Conservation (phyloP, 1,140 invertebrate genomes). For the Diuraphis noxia region DNA sequence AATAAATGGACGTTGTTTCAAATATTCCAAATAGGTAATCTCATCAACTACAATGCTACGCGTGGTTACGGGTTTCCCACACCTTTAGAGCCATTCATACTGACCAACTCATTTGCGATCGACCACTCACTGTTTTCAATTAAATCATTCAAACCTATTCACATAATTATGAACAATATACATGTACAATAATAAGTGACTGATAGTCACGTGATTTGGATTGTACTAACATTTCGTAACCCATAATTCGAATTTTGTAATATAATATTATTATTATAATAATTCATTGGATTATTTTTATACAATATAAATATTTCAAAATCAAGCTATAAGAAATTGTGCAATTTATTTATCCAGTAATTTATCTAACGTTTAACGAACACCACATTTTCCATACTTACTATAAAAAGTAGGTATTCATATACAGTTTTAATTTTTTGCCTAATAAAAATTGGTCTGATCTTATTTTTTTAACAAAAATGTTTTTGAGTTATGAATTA, state of each 20-base stretch:
- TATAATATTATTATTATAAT: not conserved
- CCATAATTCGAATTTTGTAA: not conserved
- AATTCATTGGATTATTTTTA: not conserved
- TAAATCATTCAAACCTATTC: not conserved
- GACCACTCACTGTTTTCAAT: not conserved
- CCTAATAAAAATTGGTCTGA: too few species aligned
- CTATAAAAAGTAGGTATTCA: too few species aligned
- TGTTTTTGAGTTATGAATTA: not conserved
- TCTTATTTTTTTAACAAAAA: too few species aligned
- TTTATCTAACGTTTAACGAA: not conserved
- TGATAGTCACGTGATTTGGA: not conserved
- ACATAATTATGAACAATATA: not conserved
- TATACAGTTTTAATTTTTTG: too few species aligned
- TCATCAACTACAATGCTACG: not conserved
- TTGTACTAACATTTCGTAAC: not conserved
- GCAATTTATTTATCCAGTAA: not conserved
- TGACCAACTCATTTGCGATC: not conserved
- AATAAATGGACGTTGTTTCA: not conserved
- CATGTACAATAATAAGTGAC: not conserved
- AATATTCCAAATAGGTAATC: not conserved
- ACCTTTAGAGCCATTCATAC: not conserved
- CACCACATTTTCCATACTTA: not conserved
- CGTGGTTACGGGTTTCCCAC: not conserved
- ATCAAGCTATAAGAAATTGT: not conserved
- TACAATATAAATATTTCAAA: not conserved